Conservation (phyloP, 2,888 invertebrate genomes). For the Rhagophthalmus giganteus region DNA sequence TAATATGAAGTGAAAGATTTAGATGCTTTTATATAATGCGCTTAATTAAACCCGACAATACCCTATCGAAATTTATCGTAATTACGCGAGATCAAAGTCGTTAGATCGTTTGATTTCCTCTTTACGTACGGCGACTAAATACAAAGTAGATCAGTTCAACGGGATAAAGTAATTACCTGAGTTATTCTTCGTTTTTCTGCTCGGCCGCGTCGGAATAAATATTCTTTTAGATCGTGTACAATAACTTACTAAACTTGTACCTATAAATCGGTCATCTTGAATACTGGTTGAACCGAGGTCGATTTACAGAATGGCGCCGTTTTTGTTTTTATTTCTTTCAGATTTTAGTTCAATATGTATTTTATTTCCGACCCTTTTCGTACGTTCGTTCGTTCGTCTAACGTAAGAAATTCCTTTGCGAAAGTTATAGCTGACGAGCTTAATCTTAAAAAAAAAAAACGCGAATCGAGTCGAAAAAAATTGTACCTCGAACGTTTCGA, state of each 20-base stretch:
- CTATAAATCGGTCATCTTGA: conserved; percentile 54
- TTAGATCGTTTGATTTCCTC: conserved; percentile 7
- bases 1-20: conserved; percentile 36
- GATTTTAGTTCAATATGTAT: conserved; percentile 23
- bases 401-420: too few relatives aligned
- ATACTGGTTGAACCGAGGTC: conserved; percentile 40
- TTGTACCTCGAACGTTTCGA: too few relatives aligned
- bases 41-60: conserved; percentile 15
- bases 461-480: too few relatives aligned
- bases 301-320: conserved; percentile 44
- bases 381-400: too few relatives aligned
- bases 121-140: conserved; percentile 12
- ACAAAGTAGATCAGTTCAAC: conserved; percentile 32
- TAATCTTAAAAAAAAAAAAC: too few relatives aligned
- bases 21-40: conserved; percentile 18
- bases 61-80: conserved; percentile 12
- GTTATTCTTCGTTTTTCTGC: conserved; percentile 55
- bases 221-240: conserved; percentile 51
- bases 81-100: conserved; percentile 5
- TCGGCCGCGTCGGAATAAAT: conserved; percentile 53
- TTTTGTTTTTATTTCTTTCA: conserved; percentile 32
- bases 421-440: too few relatives aligned
- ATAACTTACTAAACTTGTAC: conserved; percentile 54
- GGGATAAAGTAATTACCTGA: conserved; percentile 53
- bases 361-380: conserved; percentile 18